Base-by-base conservation (phyloP, 2,888 invertebrate genomes). In the Nomada ruficornis region DNA sequence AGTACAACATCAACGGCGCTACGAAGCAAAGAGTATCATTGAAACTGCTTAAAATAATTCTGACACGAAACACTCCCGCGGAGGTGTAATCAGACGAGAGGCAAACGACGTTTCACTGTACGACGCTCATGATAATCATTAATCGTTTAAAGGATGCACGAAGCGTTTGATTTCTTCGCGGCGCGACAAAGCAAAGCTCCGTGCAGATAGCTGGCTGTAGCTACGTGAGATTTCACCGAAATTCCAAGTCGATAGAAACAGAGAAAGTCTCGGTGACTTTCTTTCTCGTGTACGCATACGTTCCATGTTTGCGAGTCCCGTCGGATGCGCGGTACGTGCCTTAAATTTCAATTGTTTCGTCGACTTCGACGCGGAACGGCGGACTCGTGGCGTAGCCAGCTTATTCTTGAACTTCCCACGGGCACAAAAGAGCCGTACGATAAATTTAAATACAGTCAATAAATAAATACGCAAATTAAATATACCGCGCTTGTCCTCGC, bases 181-280 rank as follows among this genome's bases (percentile, higher is more conserved):
- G 20, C 64, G 42, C 63, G 62, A 72, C 23, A 64, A 68, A 54
- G 63, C 29, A 11, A 23, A 50, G 63, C n/a, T 15, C 23, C 23
- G 42, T 9, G 36, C 36, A n/a, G 52, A 9, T 26, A 10, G 7
- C 42, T 29, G 36, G 36, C 10, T 2, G 23, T 23, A 57, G 26
- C 23, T 57, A 57, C 70, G 72, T 79, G 67, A 77, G 74, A 82
- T 88, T 85, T 86, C 82, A 86, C 70, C 62, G 60, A 86, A 87
- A 87, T 87, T 83, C 80, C 80, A 75, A 36, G 68, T 77, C 59
- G 60, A 50, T 74, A 71, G 57, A 65, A 82, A 79, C 78, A 77
- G 80, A 86, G 87, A 88, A 87, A 87, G 82, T 88, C 20, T 64
- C 23, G 20, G 47, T n/a, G 50, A 77, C 86, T 87, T 88, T 87